Base-by-base conservation (phyloP, 2,888 invertebrate species). In the Hyalella azteca region DNA sequence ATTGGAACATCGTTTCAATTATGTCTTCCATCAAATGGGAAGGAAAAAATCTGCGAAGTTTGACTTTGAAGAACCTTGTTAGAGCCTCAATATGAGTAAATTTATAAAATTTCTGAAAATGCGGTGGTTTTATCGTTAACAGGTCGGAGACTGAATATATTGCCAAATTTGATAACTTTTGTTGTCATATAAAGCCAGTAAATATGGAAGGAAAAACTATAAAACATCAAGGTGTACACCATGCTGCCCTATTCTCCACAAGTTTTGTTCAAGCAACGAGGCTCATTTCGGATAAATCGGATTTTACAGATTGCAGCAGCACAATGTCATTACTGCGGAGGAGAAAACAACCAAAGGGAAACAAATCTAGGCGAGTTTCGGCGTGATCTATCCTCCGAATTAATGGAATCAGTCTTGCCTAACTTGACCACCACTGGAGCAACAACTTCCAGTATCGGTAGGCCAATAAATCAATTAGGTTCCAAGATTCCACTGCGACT, bases 341-440 rank as follows among this genome's bases (percentile, higher is more conserved):
- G 19, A n/a, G n/a, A 66, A 66, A 66, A 66, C 39, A 66, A 15
- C 36, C 19, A 11, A 66, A 66, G 36, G 66, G 36, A 36, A 66
- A 66, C 66, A 66, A 66, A 66, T 66, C 66, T 66, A 36, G 7
- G 29, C 66, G 66, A 66, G 66, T 66, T 66, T 32, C 36, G 32
- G 66, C 66, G 66, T 66, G 66, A 66, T 66, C 66, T 66, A 66
- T 66, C 66, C 66, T 66, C 36, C 66, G 66, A 66, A 66, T 66
- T 66, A 66, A 19, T 36, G 66, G 66, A 66, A 66, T 66, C 66
- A 66, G 29, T 66, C 66, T 66, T 66, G 66, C 66, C 66, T 66
- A 66, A 66, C 66, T 66, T 66, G 66, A 36, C 26, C 39, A 36
- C 29, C 66, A 36, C 66, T 66, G 36, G 66, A 66, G 66, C 7